phyloP scores from a whole-genome alignment of 2,797 vertebrate species.

The Acipenser oxyrinchus region DNA sequence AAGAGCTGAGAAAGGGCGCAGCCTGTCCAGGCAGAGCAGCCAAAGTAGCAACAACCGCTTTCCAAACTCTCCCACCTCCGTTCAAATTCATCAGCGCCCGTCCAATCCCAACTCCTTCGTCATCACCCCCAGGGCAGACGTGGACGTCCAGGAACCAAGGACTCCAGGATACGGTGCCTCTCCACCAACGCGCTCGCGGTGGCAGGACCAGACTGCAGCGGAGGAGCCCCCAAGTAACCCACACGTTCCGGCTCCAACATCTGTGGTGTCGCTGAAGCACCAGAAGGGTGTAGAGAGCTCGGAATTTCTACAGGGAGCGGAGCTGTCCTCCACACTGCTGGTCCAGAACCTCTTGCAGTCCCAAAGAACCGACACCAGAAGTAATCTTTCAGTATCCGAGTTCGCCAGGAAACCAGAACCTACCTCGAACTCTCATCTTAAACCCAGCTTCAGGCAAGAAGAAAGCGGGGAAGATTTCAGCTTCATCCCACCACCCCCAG shows the following conservation, averaged over 20 bases:
- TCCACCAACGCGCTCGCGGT: no score
- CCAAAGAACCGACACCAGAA: constrained; percentile 13
- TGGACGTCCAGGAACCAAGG: no score
- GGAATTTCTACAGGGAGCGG: neutral
- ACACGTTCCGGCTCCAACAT: constrained; percentile 9
- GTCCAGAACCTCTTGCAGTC: neutral
- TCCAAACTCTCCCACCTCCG: neutral
- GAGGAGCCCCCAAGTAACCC: constrained; percentile 9
- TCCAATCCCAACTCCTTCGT: constrained; percentile 39
- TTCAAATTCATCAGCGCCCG: constrained; percentile 34
- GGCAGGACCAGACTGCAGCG: constrained; percentile 3
- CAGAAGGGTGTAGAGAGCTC: constrained; percentile 17
- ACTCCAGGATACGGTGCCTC: no score
- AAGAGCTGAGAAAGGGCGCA: constrained; percentile 45
- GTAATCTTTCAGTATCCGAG: constrained; percentile 3
- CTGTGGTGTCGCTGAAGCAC: constrained; percentile 11
- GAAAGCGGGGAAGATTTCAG: constrained; percentile 26
- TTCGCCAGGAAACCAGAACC: constrained; percentile 18
- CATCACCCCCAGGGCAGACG: constrained; percentile 24
- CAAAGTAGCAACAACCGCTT: constrained; percentile 22
- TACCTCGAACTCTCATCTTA: neutral
- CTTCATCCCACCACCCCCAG: constrained; percentile 62
- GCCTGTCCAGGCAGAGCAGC: constrained; percentile 39
- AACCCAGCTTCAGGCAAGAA: constrained; percentile 10
- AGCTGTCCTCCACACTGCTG: neutral